Percentiles rank a stretch among this genome's conserved stretches.
Evolutionary conservation across 1,140 invertebrate species (phyloP).

Genomic region (Procambarus virginalis): DNA sequence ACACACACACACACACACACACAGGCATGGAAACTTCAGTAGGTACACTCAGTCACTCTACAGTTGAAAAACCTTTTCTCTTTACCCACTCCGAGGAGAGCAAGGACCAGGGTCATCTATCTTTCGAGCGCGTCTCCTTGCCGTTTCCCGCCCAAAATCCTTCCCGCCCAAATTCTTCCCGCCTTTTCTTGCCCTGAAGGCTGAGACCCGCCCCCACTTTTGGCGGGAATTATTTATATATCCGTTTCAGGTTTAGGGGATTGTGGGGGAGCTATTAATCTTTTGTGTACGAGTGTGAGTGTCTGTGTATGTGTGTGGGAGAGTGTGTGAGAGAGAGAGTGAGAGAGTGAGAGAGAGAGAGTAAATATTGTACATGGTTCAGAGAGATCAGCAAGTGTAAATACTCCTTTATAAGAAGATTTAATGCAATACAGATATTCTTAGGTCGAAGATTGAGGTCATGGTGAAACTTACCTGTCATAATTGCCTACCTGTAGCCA

Average conservation of each 20-base stretch:
- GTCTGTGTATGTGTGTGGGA: background rate
- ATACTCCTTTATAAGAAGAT: too few species aligned
- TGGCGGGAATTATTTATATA: slow-evolving; percentile 18
- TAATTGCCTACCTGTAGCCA: too few species aligned
- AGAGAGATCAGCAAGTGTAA: too few species aligned
- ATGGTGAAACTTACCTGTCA: too few species aligned
- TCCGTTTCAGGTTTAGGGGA: slow-evolving; percentile 17
- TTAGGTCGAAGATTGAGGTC: too few species aligned
- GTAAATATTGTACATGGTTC: too few species aligned
- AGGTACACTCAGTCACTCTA: background rate
- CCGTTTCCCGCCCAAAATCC: background rate
- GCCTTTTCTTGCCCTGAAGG: slow-evolving; percentile 10
- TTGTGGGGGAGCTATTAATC: slow-evolving; percentile 3
- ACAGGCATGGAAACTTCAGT: background rate
- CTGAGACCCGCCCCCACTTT: slow-evolving; percentile 8
- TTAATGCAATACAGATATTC: too few species aligned
- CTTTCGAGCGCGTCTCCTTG: background rate
- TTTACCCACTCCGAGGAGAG: background rate
- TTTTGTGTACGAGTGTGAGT: background rate
- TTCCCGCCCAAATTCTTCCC: slow-evolving; percentile 13
- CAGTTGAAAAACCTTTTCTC: slow-evolving; percentile 7
- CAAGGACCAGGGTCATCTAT: slow-evolving; percentile 1
- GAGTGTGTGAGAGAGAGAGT: background rate
- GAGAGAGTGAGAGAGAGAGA: background rate
- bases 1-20: slow-evolving; percentile 13